Conservation (phyloP, 2,113 vertebrate species). For the Misgurnus mizolepis region DNA sequence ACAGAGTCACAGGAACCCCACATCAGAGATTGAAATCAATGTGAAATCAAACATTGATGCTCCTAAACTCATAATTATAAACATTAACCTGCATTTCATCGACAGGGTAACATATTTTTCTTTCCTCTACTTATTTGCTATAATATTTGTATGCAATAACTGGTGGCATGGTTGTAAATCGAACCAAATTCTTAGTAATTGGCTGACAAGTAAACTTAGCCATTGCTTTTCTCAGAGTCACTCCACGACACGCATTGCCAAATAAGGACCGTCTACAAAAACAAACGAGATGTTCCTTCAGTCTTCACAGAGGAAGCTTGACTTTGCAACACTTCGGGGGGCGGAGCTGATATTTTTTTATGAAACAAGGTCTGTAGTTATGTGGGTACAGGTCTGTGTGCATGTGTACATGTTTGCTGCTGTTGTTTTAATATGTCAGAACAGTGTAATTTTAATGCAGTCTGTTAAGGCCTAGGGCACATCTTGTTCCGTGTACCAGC, state of each 20-base stretch:
- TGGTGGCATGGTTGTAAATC: background rate
- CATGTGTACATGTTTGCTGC: conserved; percentile 16
- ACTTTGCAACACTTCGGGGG: background rate
- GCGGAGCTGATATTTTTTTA: background rate
- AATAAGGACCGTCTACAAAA: conserved; percentile 33
- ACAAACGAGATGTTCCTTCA: conserved; percentile 27
- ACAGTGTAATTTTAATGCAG: conserved; percentile 48
- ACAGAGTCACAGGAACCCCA: no score
- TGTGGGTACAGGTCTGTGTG: background rate
- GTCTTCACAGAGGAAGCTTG: background rate
- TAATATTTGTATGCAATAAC: background rate
- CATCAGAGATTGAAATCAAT: no score
- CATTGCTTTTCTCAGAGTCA: conserved; percentile 19
- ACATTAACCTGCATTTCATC: no score
- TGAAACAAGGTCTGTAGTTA: background rate
- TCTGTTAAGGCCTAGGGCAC: conserved; percentile 52
- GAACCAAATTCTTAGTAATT: conserved; percentile 7
- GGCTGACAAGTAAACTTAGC: conserved; percentile 36
- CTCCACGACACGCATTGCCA: conserved; percentile 5
- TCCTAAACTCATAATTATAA: no score
- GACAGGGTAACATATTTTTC: background rate
- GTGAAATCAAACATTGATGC: no score
- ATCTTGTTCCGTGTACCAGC: conserved; percentile 53
- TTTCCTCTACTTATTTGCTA: background rate
- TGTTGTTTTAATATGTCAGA: conserved; percentile 47